phyloP scores from a whole-genome alignment of 2,888 invertebrate genomes.

The Helobdella robusta region DNA sequence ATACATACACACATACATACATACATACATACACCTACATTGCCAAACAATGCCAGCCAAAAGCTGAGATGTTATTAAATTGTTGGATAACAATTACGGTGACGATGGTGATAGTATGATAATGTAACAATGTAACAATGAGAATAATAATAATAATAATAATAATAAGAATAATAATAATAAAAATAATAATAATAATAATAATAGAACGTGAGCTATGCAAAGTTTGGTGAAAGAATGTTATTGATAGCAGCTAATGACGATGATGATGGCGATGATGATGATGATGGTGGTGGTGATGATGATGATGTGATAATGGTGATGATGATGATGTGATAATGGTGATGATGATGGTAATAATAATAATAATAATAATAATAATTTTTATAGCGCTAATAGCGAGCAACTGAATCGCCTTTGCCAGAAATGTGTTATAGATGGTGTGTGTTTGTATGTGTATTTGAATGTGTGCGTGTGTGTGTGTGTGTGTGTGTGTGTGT shows the following conservation, averaged over 20 bases:
- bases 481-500: slow-evolving; percentile 3
- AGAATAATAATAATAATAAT: too few species aligned
- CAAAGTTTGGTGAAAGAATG: too few species aligned
- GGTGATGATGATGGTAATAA: neutral
- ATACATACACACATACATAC: neutral
- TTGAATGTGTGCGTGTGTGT: neutral
- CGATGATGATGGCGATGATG: neutral
- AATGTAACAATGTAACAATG: too few species aligned
- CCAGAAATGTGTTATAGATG: too few species aligned
- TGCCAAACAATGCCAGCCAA: neutral
- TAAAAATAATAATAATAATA: too few species aligned
- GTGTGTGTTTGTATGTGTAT: neutral
- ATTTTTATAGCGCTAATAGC: neutral
- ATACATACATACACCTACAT: neutral
- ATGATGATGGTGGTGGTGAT: neutral
- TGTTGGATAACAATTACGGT: neutral
- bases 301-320: neutral
- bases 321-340: neutral
- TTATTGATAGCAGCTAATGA: neutral
- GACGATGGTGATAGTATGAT: too few species aligned
- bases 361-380: neutral
- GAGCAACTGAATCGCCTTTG: too few species aligned
- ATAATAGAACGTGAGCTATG: too few species aligned
- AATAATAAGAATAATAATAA: too few species aligned
- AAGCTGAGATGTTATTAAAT: neutral